These are phyloP conservation scores for Dermolepida albohirtum DNA, from an alignment of 2,888 invertebrate genomes.

Conservation along the genomic window DNA sequence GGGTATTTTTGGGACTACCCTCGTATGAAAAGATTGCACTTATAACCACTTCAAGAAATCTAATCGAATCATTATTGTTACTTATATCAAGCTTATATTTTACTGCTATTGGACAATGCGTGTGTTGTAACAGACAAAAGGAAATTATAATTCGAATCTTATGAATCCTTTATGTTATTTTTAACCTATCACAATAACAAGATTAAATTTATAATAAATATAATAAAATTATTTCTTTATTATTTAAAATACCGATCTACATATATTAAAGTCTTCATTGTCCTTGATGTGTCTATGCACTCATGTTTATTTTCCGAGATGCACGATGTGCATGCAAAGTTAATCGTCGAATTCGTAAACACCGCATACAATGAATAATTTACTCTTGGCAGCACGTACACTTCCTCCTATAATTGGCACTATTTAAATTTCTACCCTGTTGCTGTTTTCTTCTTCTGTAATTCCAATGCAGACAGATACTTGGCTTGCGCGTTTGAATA, in stretches of 20 bases:
- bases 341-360: slow-evolving; percentile 21
- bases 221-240: too few species aligned
- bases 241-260: background rate
- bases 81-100: too few species aligned
- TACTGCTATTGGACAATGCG: too few species aligned
- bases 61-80: too few species aligned
- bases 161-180: too few species aligned
- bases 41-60: too few species aligned
- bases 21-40: too few species aligned
- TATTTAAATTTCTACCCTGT: slow-evolving; percentile 25
- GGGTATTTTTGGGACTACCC: too few species aligned
- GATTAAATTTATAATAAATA: too few species aligned
- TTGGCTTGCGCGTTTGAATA: slow-evolving; percentile 3
- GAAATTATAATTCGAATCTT: too few species aligned
- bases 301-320: slow-evolving; percentile 27
- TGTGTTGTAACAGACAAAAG: too few species aligned
- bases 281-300: slow-evolving; percentile 34
- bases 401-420: slow-evolving; percentile 14
- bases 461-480: slow-evolving; percentile 20
- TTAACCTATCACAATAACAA: too few species aligned
- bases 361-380: slow-evolving; percentile 18
- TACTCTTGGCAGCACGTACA: slow-evolving; percentile 25
- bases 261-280: slow-evolving; percentile 4
- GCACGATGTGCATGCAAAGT: slow-evolving; percentile 30
- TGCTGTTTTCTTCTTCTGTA: slow-evolving; percentile 14